Evolutionary conservation across 2,888 invertebrate species (phyloP), one percentile per base, ranked within the genome.

Genomic region (Orthonychiurus folsomi): DNA sequence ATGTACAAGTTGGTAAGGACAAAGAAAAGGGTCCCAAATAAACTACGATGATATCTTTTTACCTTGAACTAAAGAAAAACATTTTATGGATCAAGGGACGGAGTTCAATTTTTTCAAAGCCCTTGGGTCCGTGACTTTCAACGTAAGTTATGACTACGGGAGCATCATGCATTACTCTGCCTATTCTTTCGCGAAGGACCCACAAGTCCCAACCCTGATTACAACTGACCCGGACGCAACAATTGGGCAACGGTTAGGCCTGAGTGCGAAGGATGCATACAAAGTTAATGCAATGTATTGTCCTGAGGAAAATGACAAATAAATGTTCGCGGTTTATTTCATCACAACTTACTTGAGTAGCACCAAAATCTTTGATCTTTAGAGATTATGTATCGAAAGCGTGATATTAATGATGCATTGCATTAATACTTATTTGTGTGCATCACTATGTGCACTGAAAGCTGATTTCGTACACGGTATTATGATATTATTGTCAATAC

Each of bases 81-180:
- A 25, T 53, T 53, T 18, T 3, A 50, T 2, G 12, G 3, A 23
- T 9, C 12, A 50, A 37, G 37, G 37, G 5, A 37, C 37, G 5
- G 37, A 37, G 15, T 37, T 37, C 15, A 37, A 37, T 37, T 37
- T 37, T 37, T 15, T 37, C 9, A 37, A 37, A 15, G 37, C 37
- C 5, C 9, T 37, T 37, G 37, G 37, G 15, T 21, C 52, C 9
- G 3, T 52, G 52, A 57, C 25, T 15, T 55, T 23, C 24, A 55
- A 55, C 24, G 18, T 55, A 5, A 23, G 24, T 18, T 55, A 55
- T 25, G 55, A 55, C 25, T 55, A 55, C 24, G 59, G 59, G 5
- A 59, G 59, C 50, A 50, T 59, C 5, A 48, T 59, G 59, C 59
- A 59, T 24, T 59, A 59, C 48, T 47, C 50, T 5, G 20, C 21